Base-by-base conservation (phyloP, 64 coral and sea anemone species). In the Montipora sp. region DNA sequence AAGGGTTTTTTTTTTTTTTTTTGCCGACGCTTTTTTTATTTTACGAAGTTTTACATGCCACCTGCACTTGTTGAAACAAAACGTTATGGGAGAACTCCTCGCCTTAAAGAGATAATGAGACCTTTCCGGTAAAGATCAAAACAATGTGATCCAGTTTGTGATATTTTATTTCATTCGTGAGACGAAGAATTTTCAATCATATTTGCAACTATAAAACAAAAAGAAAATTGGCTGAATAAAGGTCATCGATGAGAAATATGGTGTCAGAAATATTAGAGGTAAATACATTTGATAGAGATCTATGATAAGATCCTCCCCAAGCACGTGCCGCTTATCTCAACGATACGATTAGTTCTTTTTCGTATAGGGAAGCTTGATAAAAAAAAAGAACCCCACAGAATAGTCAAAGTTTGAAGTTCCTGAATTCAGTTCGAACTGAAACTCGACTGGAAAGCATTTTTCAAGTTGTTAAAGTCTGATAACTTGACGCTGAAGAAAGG, bases 311-410 rank as follows among this genome's bases (percentile, higher is more conserved):
- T 48, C 44, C 44, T 78, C 15, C 46, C 75, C 18, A 18, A 49
- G 75, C 75, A 78, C 46, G 75, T 78, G 75, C 75, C 75, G 75
- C 75, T 77, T 77, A 77, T 48, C 75, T 77, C 14, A 77, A 43
- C 63, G 12, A 68, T 68, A 13, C 16, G 12, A 18, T 68, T 68
- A 68, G 63, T 68, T 71, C 14, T 63, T 63, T 63, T 63, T 63
- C 0, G 9, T 16, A 11, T 12, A 63, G 3, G 9, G 60, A 63
- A 63, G 13, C 60, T 23, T 4, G 12, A 45, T 10, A 27, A 75
- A 27, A 45, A 13, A 1, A 14, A 36, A 36, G 5, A 46, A 47
- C 12, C 1, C 22, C 24, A 75, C 13, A 10, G 1, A 8, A 14
- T 46, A 13, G 9, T 4, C 73, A 43, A 45, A 19, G 73, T 13